Evolutionary conservation across 2,888 invertebrate genomes (phyloP).

Genomic region (Mesochorus sp.): DNA sequence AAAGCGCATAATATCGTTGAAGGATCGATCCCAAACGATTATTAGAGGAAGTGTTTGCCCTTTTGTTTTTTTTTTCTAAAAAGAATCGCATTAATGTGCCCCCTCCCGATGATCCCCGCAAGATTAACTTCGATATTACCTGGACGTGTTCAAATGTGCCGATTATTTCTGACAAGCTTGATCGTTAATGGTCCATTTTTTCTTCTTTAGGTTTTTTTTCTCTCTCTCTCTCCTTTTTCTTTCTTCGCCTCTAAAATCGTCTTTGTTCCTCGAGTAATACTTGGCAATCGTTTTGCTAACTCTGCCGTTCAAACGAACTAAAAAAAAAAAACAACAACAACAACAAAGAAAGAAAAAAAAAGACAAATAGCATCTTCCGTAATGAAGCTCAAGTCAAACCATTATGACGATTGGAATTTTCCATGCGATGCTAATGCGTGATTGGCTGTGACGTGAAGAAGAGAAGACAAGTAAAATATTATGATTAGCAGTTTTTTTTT

Average conservation of each 20-base stretch:
- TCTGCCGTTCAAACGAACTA: slow-evolving; percentile 29
- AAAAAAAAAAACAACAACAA: slow-evolving; percentile 25
- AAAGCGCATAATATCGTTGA: slow-evolving; percentile 38
- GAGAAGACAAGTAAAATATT: slow-evolving; percentile 8
- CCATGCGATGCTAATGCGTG: slow-evolving; percentile 53
- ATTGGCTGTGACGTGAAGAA: slow-evolving; percentile 45
- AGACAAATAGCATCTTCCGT: slow-evolving; percentile 42
- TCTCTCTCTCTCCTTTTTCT: not conserved
- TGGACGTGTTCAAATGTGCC: slow-evolving; percentile 49
- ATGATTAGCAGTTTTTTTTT: too few relatives aligned
- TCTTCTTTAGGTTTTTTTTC: not conserved
- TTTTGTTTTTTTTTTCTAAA: slow-evolving; percentile 48
- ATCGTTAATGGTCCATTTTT: not conserved
- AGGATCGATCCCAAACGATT: slow-evolving; percentile 16
- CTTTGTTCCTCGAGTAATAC: slow-evolving; percentile 13
- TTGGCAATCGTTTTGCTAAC: slow-evolving; percentile 6
- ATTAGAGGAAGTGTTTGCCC: slow-evolving; percentile 33
- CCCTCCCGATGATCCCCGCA: slow-evolving; percentile 35
- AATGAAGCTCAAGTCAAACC: slow-evolving; percentile 41
- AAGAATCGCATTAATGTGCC: slow-evolving; percentile 60
- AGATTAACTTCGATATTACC: slow-evolving; percentile 57
- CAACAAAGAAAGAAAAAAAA: slow-evolving; percentile 37
- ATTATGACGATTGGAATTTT: slow-evolving; percentile 42
- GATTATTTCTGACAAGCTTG: slow-evolving; percentile 7
- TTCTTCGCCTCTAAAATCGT: slow-evolving; percentile 6